phyloP scores from a whole-genome alignment of 2,888 invertebrate genomes.

The Cheilosia soror region DNA sequence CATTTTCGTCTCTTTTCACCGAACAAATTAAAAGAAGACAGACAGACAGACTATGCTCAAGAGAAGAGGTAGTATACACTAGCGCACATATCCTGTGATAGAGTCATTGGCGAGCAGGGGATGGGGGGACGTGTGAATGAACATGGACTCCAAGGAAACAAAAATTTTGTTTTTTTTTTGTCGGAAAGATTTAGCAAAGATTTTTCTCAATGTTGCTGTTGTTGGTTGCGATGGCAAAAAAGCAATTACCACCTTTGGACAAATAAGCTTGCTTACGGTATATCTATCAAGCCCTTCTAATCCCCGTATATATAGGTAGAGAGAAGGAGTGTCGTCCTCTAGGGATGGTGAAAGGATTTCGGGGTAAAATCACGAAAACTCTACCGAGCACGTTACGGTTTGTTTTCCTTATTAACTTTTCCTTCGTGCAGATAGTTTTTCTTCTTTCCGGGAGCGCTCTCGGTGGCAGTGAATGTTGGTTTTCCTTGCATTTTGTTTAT shows the following conservation, averaged over 20 bases:
- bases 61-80: not conserved
- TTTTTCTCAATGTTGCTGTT: conserved; percentile 46
- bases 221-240: conserved; percentile 36
- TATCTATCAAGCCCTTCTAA: conserved; percentile 36
- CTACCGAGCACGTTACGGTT: conserved; percentile 66
- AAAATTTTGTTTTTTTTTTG: not conserved
- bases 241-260: conserved; percentile 74
- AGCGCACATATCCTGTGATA: not conserved
- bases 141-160: conserved; percentile 35
- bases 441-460: not conserved
- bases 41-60: conserved; percentile 10
- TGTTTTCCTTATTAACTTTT: conserved; percentile 75
- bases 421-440: conserved; percentile 71
- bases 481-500: conserved; percentile 58
- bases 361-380: conserved; percentile 67
- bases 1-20: conserved; percentile 71
- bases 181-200: conserved; percentile 68
- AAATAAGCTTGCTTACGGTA: conserved; percentile 66
- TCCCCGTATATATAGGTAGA: conserved; percentile 16
- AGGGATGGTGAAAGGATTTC: conserved; percentile 22
- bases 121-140: conserved; percentile 5
- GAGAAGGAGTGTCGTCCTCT: not conserved
- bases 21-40: conserved; percentile 62
- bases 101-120: not conserved
- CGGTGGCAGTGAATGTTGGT: not conserved